Conservation (phyloP, 2,113 vertebrate species). For the Bos javanicus region DNA sequence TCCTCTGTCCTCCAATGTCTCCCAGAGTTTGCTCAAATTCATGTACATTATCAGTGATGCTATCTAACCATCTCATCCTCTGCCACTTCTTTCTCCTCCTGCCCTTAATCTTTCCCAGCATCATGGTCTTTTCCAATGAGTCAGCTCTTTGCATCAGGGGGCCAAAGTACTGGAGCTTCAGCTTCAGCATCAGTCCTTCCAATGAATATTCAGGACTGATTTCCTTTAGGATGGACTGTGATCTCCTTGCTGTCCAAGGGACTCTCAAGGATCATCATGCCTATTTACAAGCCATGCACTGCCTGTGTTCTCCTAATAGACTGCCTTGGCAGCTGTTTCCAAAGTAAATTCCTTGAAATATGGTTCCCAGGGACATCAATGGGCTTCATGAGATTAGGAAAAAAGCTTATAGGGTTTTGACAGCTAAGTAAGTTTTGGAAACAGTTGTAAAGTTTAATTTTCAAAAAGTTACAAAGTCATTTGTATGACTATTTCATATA, state of each 20-base stretch:
- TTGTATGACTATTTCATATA: background rate
- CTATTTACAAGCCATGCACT: background rate
- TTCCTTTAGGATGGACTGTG: background rate
- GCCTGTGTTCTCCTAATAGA: background rate
- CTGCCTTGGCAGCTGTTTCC: background rate
- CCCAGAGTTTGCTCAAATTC: background rate
- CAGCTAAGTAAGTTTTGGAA: background rate
- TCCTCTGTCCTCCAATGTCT: background rate
- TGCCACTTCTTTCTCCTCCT: background rate
- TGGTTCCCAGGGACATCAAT: too few relatives aligned
- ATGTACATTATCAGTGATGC: background rate
- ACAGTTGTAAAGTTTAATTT: background rate
- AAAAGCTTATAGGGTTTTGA: background rate
- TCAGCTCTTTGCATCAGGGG: background rate
- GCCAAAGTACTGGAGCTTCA: background rate
- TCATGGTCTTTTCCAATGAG: background rate
- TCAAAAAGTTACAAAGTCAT: background rate
- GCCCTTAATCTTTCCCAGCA: background rate
- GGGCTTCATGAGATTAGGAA: background rate
- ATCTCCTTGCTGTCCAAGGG: background rate
- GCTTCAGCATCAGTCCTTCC: background rate
- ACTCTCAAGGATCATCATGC: background rate
- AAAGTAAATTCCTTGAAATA: background rate
- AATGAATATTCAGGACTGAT: background rate
- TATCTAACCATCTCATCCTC: background rate